Evolutionary conservation across 1,140 invertebrate genomes (phyloP), one percentile per base, ranked within the genome.

Genomic region (Maconellicoccus hirsutus): DNA sequence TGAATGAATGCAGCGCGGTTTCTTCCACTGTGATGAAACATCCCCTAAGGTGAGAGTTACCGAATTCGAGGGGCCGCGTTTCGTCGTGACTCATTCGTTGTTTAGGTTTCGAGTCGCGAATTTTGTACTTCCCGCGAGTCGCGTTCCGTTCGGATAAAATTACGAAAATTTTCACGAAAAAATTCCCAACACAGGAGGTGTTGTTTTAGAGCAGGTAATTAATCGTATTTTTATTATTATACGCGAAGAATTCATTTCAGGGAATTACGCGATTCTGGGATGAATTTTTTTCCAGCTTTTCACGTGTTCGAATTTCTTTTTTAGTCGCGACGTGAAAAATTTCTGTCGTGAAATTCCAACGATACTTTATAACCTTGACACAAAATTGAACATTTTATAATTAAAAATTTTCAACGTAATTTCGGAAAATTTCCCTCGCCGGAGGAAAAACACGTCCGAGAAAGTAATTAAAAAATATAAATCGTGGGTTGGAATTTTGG

Each of bases 61-160:
- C 42, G 6, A 8, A 52, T 52, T 52, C 42, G 42, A 52, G 42
- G 42, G 42, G 42, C 42, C n/a, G 42, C 6, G 42, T 52, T 52
- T 52, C 16, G 42, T 52, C 42, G 42, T 52, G 42, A 52, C 42
- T 52, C 42, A 52, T 52, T 52, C 42, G 42, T 52, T 52, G 42
- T 52, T 52, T 3, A 16, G n/a, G n/a, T 52, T 52, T 52, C 42
- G 42, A 52, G 42, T 19, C 42, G 42, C 42, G 42, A 52, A 52
- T 8, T 52, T 52, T 52, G 42, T 52, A 52, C 16, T 52, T 52
- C 3, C 10, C 42, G 42, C 42, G 42, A 52, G 42, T 33, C 42
- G 42, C 42, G 42, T 52, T 8, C 2, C 42, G 4, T 52, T 52
- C n/a, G 42, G 4, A 52, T 14, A 16, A 52, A 52, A 52, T 52